These are phyloP conservation scores for Sebastes itinus DNA, from an alignment of 2,797 vertebrate species.

Conservation along the genomic window DNA sequence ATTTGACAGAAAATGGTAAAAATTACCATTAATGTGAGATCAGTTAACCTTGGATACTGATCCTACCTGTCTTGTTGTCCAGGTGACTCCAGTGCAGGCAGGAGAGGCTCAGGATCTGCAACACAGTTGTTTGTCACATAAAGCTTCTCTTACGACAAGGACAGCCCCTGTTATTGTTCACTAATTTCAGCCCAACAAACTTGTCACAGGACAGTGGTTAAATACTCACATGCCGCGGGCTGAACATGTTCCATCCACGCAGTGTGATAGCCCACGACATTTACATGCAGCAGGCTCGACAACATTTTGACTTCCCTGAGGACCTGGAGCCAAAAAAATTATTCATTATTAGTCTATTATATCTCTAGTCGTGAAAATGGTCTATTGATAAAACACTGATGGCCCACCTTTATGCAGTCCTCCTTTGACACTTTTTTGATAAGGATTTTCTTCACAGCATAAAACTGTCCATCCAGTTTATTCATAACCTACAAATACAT, in stretches of 20 bases:
- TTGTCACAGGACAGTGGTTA: background rate
- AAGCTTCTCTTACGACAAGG: background rate
- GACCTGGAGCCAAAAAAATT: slow-evolving; percentile 80
- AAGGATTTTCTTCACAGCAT: slow-evolving; percentile 97
- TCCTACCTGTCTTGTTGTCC: slow-evolving; percentile 69
- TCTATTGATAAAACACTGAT: background rate
- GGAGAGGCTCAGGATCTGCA: slow-evolving; percentile 63
- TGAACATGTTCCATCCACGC: slow-evolving; percentile 98
- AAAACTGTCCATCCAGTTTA: slow-evolving; percentile 94
- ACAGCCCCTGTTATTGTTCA: background rate
- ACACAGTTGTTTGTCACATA: slow-evolving; percentile 16
- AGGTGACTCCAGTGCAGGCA: slow-evolving; percentile 84
- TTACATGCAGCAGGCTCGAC: slow-evolving; percentile 92
- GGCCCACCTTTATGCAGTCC: slow-evolving; percentile 93
- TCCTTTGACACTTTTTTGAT: slow-evolving; percentile 92
- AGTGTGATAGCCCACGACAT: slow-evolving; percentile 96
- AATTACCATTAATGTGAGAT: background rate
- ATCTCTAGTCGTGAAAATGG: background rate
- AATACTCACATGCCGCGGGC: slow-evolving; percentile 69
- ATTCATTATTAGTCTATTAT: background rate
- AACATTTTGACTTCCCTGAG: slow-evolving; percentile 96
- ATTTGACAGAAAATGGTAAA: no score
- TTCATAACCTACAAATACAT: slow-evolving; percentile 88
- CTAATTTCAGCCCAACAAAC: background rate
- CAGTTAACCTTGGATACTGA: background rate